These are phyloP conservation scores for Diploscapter pachys DNA, from an alignment of 1,140 invertebrate species.

Conservation along the genomic window DNA sequence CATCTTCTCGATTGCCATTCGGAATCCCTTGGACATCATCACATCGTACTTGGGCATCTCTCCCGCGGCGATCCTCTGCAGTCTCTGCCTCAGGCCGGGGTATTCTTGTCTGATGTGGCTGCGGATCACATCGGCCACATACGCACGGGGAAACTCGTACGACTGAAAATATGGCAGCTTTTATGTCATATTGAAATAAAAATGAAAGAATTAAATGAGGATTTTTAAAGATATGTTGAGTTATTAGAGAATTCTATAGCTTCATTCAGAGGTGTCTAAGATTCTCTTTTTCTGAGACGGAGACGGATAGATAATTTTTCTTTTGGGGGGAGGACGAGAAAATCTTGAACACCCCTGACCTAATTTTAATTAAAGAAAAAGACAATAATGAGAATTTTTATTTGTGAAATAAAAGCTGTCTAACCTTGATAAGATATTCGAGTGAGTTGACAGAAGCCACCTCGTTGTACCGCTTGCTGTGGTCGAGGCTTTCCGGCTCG, in stretches of 20 bases:
- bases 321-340: not conserved
- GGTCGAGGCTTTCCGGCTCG: not conserved
- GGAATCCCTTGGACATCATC: slow-evolving; percentile 6
- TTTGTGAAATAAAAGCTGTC: not conserved
- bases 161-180: no score
- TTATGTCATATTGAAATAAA: no score
- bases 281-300: no score
- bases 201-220: no score
- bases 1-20: slow-evolving; percentile 2
- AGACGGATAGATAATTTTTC: no score
- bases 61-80: not conserved
- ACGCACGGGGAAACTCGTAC: no score
- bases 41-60: not conserved
- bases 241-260: no score
- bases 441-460: slow-evolving; percentile 4
- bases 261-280: no score
- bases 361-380: not conserved
- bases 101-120: not conserved
- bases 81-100: not conserved
- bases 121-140: no score
- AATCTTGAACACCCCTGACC: not conserved
- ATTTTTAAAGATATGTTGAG: no score
- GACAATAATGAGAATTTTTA: no score
- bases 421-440: not conserved
- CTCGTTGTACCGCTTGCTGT: slow-evolving; percentile 6